Evolutionary conservation across 2,888 invertebrate genomes (phyloP), one percentile per base, ranked within the genome.

Genomic region (Hemaris fuciformis): DNA sequence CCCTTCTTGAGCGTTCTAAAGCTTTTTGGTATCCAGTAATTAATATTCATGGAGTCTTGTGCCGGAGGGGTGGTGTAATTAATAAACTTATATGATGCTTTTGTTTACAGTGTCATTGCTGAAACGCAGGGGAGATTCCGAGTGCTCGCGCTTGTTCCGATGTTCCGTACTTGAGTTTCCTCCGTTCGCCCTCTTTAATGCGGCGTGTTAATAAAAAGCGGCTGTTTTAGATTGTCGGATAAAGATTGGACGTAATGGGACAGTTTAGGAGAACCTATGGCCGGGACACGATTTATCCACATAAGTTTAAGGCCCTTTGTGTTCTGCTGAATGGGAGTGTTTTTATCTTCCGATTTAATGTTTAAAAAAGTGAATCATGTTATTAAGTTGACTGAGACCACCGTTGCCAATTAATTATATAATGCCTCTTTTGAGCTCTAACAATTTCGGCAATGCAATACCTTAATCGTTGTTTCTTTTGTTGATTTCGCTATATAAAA

Each of bases 81-180:
- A 92, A 92, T 92, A 91, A 92, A 91, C 91, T 92, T 92, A 91
- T 92, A 91, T 91, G 91, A 91, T 91, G 91, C 91, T 92, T 92
- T 91, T 92, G 91, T 91, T 90, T 91, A 90, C 89, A 89, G 88
- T 91, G 90, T 91, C 90, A 89, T 85, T 88, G 73, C 81, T 85
- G 87, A 86, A 87, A 83, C 80, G 83, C 75, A 75, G 77, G 84
- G 84, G 80, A 76, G 77, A 73, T 75, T 76, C 74, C 69, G 65
- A 66, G 48, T 72, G 68, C 76, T 75, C 66, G 68, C 74, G 74
- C 76, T 79, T 79, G 80, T 77, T 67, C 68, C 72, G 65, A 67
- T 72, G 73, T 75, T 71, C 68, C 71, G 59, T 65, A 65, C 60
- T 63, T 57, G 65, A 60, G 61, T 66, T 62, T 66, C 68, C 53